A percentile compares a stretch with the other conserved stretches of the same genome.
Conservation (phyloP, 2,797 vertebrate genomes). For the Microtus californicus region DNA sequence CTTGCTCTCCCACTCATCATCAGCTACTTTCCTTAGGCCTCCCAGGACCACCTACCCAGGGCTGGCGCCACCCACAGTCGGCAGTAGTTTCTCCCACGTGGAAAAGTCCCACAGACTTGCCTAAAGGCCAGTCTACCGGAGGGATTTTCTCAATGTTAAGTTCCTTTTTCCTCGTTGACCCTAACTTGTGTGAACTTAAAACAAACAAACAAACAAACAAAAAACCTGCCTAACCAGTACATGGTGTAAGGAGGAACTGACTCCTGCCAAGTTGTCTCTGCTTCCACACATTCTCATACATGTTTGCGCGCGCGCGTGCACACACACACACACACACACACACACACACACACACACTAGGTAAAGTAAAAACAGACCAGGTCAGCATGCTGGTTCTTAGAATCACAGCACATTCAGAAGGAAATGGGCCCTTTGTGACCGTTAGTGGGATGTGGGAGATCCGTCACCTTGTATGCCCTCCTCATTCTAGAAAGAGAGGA, state of each 20-base stretch:
- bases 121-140: not conserved
- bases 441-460: not conserved
- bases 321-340: too few species aligned
- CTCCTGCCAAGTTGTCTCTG: not conserved
- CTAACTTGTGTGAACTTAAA: not conserved
- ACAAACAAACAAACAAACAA: not conserved
- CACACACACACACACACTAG: not conserved
- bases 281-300: not conserved
- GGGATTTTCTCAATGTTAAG: not conserved
- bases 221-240: not conserved
- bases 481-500: not conserved
- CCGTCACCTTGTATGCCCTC: not conserved
- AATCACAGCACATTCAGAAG: not conserved
- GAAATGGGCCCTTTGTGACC: not conserved
- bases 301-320: rapidly evolving
- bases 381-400: not conserved
- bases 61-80: not conserved
- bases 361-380: not conserved
- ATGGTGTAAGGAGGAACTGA: not conserved
- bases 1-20: too few species aligned
- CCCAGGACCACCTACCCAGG: not conserved
- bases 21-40: not conserved
- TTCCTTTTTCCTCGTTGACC: not conserved
- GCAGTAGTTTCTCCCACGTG: not conserved
- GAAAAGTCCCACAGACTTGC: not conserved